Evolutionary conservation across 2,797 vertebrate species (phyloP).

Genomic region (Gadopsis marmoratus): DNA sequence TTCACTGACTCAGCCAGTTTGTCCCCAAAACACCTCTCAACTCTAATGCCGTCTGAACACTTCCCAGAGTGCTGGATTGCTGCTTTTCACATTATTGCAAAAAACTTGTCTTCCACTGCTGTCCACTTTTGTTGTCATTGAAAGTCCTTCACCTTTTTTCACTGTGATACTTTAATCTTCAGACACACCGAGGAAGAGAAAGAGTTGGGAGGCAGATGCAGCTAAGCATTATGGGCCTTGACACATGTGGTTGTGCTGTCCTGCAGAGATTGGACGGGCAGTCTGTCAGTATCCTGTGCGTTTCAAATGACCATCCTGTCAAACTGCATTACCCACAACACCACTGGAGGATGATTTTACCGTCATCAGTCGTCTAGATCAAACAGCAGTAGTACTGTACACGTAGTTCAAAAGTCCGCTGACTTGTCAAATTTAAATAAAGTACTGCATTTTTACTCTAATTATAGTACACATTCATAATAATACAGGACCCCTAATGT

Average conservation of each 20-base stretch:
- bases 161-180: slow-evolving; percentile 38
- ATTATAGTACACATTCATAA: neutral
- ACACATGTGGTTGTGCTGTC: slow-evolving; percentile 60
- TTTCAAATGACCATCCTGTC: slow-evolving; percentile 66
- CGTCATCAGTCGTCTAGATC: neutral
- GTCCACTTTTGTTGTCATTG: slow-evolving; percentile 25
- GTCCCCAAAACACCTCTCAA: slow-evolving; percentile 26
- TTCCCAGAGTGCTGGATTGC: slow-evolving; percentile 4
- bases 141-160: slow-evolving; percentile 11
- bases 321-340: slow-evolving; percentile 62
- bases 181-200: neutral
- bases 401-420: neutral
- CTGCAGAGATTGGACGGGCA: slow-evolving; percentile 55
- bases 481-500: too few species aligned
- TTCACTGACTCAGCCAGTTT: slow-evolving; percentile 42
- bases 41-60: slow-evolving; percentile 34
- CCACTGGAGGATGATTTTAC: slow-evolving; percentile 28
- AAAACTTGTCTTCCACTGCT: slow-evolving; percentile 2
- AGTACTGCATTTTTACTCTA: neutral
- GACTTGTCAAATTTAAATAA: neutral
- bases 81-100: slow-evolving; percentile 7
- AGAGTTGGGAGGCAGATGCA: neutral
- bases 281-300: slow-evolving; percentile 61
- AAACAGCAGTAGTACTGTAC: neutral
- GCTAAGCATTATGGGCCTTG: slow-evolving; percentile 61